phyloP scores from a whole-genome alignment of 2,888 invertebrate species.

The Caenorhabditis sp. region DNA sequence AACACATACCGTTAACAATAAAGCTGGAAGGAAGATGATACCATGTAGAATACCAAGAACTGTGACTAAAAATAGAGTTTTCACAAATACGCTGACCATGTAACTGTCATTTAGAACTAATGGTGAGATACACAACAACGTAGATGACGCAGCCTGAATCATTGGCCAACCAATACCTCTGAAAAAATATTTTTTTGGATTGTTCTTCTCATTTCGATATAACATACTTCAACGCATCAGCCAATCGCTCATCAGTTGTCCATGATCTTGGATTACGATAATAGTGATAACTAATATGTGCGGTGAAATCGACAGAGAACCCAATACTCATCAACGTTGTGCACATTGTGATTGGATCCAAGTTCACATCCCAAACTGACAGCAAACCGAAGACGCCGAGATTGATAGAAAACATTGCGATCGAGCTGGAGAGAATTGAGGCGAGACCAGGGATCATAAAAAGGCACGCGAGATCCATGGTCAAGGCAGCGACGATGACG shows the following conservation, averaged over 20 bases:
- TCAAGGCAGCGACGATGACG: conserved; percentile 56
- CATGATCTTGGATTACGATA: conserved; percentile 54
- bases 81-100: conserved; percentile 58
- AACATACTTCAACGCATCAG: conserved; percentile 58
- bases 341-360: conserved; percentile 64
- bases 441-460: conserved; percentile 57
- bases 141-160: conserved; percentile 59
- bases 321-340: conserved; percentile 59
- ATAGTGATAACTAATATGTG: conserved; percentile 62
- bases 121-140: conserved; percentile 53
- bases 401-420: conserved; percentile 62
- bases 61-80: conserved; percentile 57
- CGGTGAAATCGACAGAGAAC: conserved; percentile 56
- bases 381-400: conserved; percentile 60
- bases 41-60: conserved; percentile 57
- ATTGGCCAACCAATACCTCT: conserved; percentile 62
- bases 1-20: conserved; percentile 44
- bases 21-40: conserved; percentile 57
- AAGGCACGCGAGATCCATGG: conserved; percentile 61
- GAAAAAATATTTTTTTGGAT: conserved; percentile 2
- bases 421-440: conserved; percentile 51
- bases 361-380: conserved; percentile 57
- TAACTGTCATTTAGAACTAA: conserved; percentile 53
- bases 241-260: conserved; percentile 53
- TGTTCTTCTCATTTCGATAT: too few species aligned